A percentile compares a stretch with the other conserved stretches of the same genome.
These are phyloP conservation scores for Drosophila littoralis DNA, from an alignment of 1,140 invertebrate genomes.

Conservation along the genomic window DNA sequence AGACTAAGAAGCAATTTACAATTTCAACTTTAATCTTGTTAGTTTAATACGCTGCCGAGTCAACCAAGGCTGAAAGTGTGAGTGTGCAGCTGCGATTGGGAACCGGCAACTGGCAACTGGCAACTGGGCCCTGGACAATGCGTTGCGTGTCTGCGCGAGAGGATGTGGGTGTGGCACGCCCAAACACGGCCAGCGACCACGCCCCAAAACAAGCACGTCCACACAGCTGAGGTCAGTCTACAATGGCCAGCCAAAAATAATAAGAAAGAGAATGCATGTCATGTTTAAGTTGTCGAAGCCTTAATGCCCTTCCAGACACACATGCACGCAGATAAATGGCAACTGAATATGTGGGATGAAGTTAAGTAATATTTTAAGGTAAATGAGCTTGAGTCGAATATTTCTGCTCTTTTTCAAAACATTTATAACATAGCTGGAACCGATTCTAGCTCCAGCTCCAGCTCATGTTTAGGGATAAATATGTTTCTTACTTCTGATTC, in stretches of 20 bases:
- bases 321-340: neutral
- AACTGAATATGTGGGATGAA: too few relatives aligned
- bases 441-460: too few relatives aligned
- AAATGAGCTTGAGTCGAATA: too few relatives aligned
- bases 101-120: neutral
- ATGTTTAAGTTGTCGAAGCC: neutral
- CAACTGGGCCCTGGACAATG: neutral
- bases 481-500: too few relatives aligned
- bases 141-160: conserved; percentile 33
- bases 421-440: too few relatives aligned
- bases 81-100: conserved; percentile 48
- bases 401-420: too few relatives aligned
- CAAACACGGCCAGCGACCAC: conserved; percentile 47
- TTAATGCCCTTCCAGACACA: neutral
- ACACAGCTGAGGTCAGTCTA: conserved; percentile 25
- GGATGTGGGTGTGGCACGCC: conserved; percentile 48
- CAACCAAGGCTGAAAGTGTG: conserved; percentile 66
- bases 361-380: too few relatives aligned
- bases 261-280: neutral
- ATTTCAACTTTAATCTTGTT: conserved; percentile 81
- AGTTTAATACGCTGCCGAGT: conserved; percentile 58
- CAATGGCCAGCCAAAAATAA: conserved; percentile 8
- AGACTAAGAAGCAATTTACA: conserved; percentile 81
- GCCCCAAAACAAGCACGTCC: conserved; percentile 33
- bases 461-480: too few relatives aligned